Base-by-base conservation (phyloP, 2,797 vertebrate species). In the Fringilla coelebs region DNA sequence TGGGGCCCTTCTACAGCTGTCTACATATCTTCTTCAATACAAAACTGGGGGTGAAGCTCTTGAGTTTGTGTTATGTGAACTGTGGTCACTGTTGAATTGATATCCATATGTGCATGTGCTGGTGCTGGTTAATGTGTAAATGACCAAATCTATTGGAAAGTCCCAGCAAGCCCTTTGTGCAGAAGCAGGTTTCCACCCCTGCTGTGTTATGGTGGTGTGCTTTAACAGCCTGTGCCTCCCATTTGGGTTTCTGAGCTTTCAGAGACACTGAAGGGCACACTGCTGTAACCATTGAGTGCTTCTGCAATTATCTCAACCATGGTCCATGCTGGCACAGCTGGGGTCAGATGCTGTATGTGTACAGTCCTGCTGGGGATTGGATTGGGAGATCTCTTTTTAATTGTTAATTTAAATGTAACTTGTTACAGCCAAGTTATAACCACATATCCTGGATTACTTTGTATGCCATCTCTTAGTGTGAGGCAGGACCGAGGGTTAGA, bases 1-100 rank as follows among this genome's bases (percentile, higher is more conserved):
- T 0, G 2, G 46, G 20, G 3, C 45, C 77, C 36, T 32, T 54
- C 0, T 4, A 7, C 0, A 0, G 18, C 46, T 5, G 6, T 25
- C 36, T 60, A 2, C 3, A 0, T 52, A 15, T 55, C 61, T 63
- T 31, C 70, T 75, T 86, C 61, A 88, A 9, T 63, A 28, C 45
- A 46, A 11, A 20, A 51, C 49, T 73, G 31, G 25, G 9, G 17
- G 2, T 68, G n/a, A 83, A 84, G 67, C 34, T 62, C 24, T 25
- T 67, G 18, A 63, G 36, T 70, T 74, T 0, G 3, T 92, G 45
- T 89, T 60, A 13, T 0, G 0, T 24, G 32, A 73, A 8, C 28
- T 3, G 1, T 1, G 1, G 22, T 84, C 26, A 13, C 28, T 28
- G 28, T 20, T 66, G 17, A 63, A 55, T 63, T 61, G n/a, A 32